Conservation (phyloP, 2,888 invertebrate species). For the Anticlea derivata region DNA sequence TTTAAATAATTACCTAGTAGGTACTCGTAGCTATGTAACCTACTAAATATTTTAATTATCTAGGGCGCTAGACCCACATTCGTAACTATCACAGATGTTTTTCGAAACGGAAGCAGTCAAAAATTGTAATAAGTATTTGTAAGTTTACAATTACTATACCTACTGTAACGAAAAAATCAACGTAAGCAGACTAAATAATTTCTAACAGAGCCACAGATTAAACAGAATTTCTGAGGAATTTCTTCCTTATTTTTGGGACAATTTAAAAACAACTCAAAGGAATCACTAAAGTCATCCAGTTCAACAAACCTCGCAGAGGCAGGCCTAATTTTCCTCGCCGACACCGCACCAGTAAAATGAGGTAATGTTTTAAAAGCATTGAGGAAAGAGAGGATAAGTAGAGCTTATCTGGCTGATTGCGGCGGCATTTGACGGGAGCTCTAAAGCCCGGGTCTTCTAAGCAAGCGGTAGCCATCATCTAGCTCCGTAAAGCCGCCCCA, state of each 20-base stretch:
- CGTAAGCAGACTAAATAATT: too few species aligned
- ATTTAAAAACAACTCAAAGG: slow-evolving; percentile 13
- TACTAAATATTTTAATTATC: too few species aligned
- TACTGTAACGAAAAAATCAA: too few species aligned
- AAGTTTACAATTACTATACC: too few species aligned
- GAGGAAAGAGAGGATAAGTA: slow-evolving; percentile 45
- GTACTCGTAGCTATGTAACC: too few species aligned
- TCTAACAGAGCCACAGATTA: too few species aligned
- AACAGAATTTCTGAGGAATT: too few species aligned
- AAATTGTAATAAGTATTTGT: too few species aligned
- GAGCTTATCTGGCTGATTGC: slow-evolving; percentile 64
- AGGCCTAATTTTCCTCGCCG: slow-evolving; percentile 31
- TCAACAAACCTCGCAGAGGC: slow-evolving; percentile 25
- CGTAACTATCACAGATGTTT: too few species aligned
- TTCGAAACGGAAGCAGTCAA: too few species aligned
- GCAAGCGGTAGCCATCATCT: not conserved
- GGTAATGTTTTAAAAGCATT: slow-evolving; percentile 59
- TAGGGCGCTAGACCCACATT: too few species aligned
- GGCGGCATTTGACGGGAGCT: slow-evolving; percentile 42
- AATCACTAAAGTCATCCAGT: slow-evolving; percentile 29
- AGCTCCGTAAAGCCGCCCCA: not conserved
- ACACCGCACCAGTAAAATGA: slow-evolving; percentile 39
- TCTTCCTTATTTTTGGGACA: not conserved
- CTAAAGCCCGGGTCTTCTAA: slow-evolving; percentile 1
- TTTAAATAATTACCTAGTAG: too few species aligned